phyloP scores from a whole-genome alignment of 2,888 invertebrate species.

The Phytoseiulus persimilis region DNA sequence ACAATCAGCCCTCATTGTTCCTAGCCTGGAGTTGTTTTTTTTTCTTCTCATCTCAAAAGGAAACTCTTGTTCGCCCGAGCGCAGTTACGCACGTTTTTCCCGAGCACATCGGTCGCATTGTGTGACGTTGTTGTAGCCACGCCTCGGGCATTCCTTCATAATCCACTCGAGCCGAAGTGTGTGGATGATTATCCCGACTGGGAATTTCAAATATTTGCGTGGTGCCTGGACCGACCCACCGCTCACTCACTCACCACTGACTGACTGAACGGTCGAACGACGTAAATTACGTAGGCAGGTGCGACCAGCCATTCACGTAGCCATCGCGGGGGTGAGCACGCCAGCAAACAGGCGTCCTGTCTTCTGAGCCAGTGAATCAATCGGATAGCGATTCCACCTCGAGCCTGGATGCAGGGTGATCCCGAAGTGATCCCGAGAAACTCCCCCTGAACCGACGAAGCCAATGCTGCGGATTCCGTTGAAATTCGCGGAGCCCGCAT shows the following conservation, averaged over 20 bases:
- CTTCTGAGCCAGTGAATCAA: not conserved
- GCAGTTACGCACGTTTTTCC: not conserved
- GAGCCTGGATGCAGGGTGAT: too few species aligned
- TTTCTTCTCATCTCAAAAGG: not conserved
- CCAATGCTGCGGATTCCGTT: too few species aligned
- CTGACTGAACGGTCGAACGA: not conserved
- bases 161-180: not conserved
- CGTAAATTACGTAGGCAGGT: not conserved
- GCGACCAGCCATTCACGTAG: not conserved
- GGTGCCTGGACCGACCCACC: not conserved
- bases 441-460: too few species aligned
- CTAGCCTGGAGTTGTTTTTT: not conserved
- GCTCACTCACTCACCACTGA: not conserved
- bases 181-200: not conserved
- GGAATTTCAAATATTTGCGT: not conserved
- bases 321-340: not conserved
- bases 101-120: not conserved
- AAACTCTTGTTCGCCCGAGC: not conserved
- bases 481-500: too few species aligned
- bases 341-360: not conserved
- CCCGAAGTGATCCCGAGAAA: too few species aligned
- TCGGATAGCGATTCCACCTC: not conserved
- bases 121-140: not conserved
- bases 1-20: not conserved
- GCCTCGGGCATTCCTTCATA: not conserved